Evolutionary conservation across 2,888 invertebrate species (phyloP), one percentile per base, ranked within the genome.

Genomic region (Hirtodrosophila trivittata): DNA sequence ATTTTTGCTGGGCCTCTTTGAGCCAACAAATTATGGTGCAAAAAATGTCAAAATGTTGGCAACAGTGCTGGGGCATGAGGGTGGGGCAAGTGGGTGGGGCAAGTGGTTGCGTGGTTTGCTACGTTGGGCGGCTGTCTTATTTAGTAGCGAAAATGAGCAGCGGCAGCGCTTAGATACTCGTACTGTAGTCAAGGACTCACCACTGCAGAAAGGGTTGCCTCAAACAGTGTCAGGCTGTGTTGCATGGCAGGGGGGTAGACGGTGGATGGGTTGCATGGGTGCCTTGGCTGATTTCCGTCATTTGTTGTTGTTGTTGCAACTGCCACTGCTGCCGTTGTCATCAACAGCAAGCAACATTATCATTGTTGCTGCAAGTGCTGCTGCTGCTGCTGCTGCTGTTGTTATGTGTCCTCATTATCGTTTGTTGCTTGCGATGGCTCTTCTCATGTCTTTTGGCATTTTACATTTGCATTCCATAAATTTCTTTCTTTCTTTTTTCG

Each of bases 81-180:
- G 9, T 1, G 10, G 8, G 30, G 10, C 3, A 3, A 14, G 9
- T 28, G 21, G 37, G 9, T 28, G 28, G 3, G 43, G 45, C 14
- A 18, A 21, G 21, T 35, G 35, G 35, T 12, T 28, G 12, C 12
- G 45, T 3, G 8, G 10, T 12, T 28, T 12, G 28, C 1, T 59
- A 37, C 55, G 46, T 39, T 35, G 54, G 55, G 52, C 32, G 60
- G 45, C 64, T 73, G 69, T 81, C 84, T 85, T 75, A 87, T 86
- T 78, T 85, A 70, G 82, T 86, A 82, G 76, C 83, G 66, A 75
- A 87, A 82, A 82, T 87, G 82, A 82, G 80, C 87, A 87, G 73
- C 70, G 71, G 72, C 85, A 77, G 71, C 75, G 75, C 46, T 75
- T 75, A 69, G 65, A 58, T 43, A 39, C 18, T 21, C 18, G 18